phyloP scores from a whole-genome alignment of 2,888 invertebrate genomes.

The Apoda limacodes region DNA sequence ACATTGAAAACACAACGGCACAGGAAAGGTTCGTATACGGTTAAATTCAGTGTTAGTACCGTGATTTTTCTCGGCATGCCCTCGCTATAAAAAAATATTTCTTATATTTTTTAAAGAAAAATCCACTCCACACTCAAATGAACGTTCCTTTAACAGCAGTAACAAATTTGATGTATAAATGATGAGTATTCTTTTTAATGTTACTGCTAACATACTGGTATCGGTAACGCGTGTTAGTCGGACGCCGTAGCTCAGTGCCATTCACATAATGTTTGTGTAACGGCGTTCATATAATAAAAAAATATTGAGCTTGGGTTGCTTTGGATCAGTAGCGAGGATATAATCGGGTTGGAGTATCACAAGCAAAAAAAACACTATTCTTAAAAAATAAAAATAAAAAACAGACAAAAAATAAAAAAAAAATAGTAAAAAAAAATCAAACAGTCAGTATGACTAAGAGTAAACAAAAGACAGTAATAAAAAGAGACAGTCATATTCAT shows the following conservation, averaged over 20 bases:
- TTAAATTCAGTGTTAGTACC: constrained; percentile 45
- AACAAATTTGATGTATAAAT: constrained; percentile 57
- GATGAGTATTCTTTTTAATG: too few relatives aligned
- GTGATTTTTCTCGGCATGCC: constrained; percentile 56
- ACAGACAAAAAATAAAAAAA: constrained; percentile 31
- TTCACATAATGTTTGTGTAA: constrained; percentile 26
- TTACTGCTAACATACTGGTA: constrained; percentile 45
- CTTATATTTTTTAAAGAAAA: constrained; percentile 35
- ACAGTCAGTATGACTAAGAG: constrained; percentile 69
- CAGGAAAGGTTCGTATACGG: constrained; percentile 35
- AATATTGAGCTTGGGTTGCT: constrained; percentile 45
- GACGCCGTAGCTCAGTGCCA: constrained; percentile 33
- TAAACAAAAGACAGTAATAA: constrained; percentile 60
- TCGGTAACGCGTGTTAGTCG: constrained; percentile 52
- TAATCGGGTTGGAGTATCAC: constrained; percentile 62
- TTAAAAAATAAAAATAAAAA: constrained; percentile 38
- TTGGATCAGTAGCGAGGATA: constrained; percentile 57
- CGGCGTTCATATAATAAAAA: constrained; percentile 25
- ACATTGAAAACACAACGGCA: constrained; percentile 55
- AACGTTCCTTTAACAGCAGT: constrained; percentile 52
- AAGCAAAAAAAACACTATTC: constrained; percentile 63
- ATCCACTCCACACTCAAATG: constrained; percentile 68
- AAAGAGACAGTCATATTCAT: constrained; percentile 61
- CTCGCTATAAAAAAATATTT: constrained; percentile 21
- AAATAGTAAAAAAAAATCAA: constrained; percentile 51